These are phyloP conservation scores for Crotalus tigris DNA, from an alignment of 2,113 vertebrate genomes.

Conservation along the genomic window DNA sequence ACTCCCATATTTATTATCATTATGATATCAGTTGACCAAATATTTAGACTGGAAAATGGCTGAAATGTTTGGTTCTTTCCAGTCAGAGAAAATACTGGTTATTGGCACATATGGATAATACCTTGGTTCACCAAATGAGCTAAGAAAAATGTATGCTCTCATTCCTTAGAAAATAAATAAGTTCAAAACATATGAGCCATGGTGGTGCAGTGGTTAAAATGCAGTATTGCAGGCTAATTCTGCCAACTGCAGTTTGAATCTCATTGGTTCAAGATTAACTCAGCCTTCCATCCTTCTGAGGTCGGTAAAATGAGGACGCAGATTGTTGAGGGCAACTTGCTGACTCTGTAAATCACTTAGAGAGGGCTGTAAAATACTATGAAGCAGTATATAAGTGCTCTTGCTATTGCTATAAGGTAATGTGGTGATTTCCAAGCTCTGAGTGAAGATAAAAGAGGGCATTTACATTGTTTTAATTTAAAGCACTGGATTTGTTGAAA, in stretches of 20 bases:
- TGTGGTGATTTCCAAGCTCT: slow-evolving; percentile 20
- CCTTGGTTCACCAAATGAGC: slow-evolving; percentile 42
- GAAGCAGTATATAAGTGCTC: too few species aligned
- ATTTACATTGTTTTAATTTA: slow-evolving; percentile 25
- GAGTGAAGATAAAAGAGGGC: slow-evolving; percentile 28
- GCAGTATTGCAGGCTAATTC: too few species aligned
- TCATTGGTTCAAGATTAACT: too few species aligned
- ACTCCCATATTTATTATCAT: neutral
- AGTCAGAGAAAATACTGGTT: slow-evolving; percentile 28
- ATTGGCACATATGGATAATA: slow-evolving; percentile 20
- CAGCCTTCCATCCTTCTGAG: too few species aligned
- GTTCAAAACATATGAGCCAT: slow-evolving; percentile 21
- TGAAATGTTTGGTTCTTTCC: slow-evolving; percentile 20
- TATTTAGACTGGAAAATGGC: slow-evolving; percentile 4
- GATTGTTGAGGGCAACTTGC: too few species aligned
- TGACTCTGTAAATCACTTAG: too few species aligned
- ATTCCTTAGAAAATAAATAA: slow-evolving; percentile 20
- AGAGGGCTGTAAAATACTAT: too few species aligned
- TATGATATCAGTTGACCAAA: neutral
- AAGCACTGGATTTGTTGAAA: slow-evolving; percentile 8
- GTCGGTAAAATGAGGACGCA: too few species aligned
- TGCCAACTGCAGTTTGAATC: too few species aligned
- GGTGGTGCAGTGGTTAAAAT: too few species aligned
- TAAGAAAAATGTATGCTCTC: neutral
- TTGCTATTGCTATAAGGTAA: neutral